Conservation (phyloP, 2,888 invertebrate species). For the Trichacis sp. region DNA sequence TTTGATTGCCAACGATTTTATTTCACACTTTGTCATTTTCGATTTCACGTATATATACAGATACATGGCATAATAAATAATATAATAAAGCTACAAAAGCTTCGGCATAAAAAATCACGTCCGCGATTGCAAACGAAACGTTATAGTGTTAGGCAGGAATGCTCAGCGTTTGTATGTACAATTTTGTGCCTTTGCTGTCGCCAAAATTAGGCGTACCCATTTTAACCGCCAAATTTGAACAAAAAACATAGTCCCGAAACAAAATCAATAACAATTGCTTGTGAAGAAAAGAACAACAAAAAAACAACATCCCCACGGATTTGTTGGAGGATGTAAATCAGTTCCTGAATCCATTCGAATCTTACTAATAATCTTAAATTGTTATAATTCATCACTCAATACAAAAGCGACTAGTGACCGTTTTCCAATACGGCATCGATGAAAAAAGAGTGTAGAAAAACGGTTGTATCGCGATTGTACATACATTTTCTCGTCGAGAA, state of each 20-base stretch:
- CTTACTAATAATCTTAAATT: neutral
- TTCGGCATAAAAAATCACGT: constrained; percentile 24
- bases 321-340: neutral
- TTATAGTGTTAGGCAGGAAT: constrained; percentile 14
- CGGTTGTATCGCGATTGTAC: constrained; percentile 18
- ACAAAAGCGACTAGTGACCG: constrained; percentile 7
- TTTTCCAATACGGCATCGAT: constrained; percentile 1
- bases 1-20: constrained; percentile 35
- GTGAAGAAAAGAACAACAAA: too few relatives aligned
- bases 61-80: constrained; percentile 36
- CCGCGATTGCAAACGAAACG: constrained; percentile 20
- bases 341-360: neutral
- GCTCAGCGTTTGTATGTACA: constrained; percentile 6
- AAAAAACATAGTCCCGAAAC: neutral
- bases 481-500: constrained; percentile 7
- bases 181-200: too few relatives aligned
- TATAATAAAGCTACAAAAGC: constrained; percentile 37
- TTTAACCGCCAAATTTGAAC: neutral
- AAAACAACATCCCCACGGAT: neutral
- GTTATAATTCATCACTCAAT: too few relatives aligned
- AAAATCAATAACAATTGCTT: neutral
- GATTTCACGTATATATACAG: constrained; percentile 33
- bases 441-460: constrained; percentile 23
- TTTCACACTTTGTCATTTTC: constrained; percentile 29
- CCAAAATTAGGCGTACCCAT: too few relatives aligned